Evolutionary conservation across 1,140 invertebrate genomes (phyloP), one percentile per base, ranked within the genome.

Genomic region (Spodoptera frugiperda): DNA sequence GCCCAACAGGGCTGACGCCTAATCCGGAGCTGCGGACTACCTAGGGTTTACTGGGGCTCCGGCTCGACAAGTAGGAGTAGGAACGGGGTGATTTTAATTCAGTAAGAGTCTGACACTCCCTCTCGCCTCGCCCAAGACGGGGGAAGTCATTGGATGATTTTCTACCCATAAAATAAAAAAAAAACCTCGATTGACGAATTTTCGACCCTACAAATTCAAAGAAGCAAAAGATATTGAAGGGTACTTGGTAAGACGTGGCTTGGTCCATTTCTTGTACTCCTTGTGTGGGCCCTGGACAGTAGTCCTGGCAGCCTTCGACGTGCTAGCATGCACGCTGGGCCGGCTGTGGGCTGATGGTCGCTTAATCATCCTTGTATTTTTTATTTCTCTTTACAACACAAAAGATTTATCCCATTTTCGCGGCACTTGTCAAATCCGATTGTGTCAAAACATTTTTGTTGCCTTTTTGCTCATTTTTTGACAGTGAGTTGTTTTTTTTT

Each of bases 241-340:
- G 44, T 71, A 71, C 68, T 49, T 21, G 6, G 17, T 21, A 14
- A 15, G 12, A 4, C 25, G 72, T 54, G 78, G 63, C 19, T 68
- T 79, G 4, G 78, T 80, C 84, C 81, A 87, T 63, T 82, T 82
- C 25, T 83, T 85, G 19, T 78, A 83, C 21, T 87, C 85, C 17
- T 82, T 82, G 25, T 79, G 80, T 12, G 82, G 76, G 10, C 80
- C 80, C 57, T 15, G n/a, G n/a, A 17, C 30, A 79, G 68, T 19
- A 5, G 3, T 0, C 6, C 12, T 30, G 6, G 21, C 6, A 14
- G 25, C 12, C n/a, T n/a, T 70, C 5, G 46, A 70, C n/a, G 46
- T 17, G 8, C 21, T 30, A 1, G 49, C 19, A 3, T 33, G 21
- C 5, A 14, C 14, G 4, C 14, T 11, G 10, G 19, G 25, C 10